These are phyloP conservation scores for Lepidocyrtinus sp. DNA, from an alignment of 2,888 invertebrate species.

Conservation along the genomic window DNA sequence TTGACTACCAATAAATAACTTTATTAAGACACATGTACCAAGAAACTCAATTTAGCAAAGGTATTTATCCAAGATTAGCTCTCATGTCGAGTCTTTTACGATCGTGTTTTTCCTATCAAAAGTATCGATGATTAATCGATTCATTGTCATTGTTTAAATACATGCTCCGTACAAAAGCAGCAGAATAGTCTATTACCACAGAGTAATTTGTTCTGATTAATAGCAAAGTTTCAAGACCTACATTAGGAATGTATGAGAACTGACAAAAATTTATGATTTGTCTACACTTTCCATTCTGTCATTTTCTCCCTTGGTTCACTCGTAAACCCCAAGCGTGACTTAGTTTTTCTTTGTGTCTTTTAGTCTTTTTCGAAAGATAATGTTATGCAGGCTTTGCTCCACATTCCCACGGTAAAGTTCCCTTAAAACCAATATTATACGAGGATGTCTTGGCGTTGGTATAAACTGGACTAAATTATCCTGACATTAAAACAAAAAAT, in stretches of 20 bases:
- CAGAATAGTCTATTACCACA: neutral
- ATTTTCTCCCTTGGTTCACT: neutral
- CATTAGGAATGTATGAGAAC: slow-evolving; percentile 33
- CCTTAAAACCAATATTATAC: no score
- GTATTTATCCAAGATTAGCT: neutral
- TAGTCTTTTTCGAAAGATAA: neutral
- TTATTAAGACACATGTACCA: no score
- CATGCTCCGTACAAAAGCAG: neutral
- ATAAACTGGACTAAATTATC: slow-evolving; percentile 49
- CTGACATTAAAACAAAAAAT: slow-evolving; percentile 50
- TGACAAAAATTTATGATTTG: slow-evolving; percentile 31
- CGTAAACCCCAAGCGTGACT: slow-evolving; percentile 2
- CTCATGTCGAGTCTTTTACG: neutral
- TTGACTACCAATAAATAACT: no score
- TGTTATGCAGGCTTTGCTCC: slow-evolving; percentile 21
- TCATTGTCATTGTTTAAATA: slow-evolving; percentile 5
- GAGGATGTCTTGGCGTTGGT: neutral
- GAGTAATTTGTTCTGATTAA: slow-evolving; percentile 8
- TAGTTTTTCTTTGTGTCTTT: neutral
- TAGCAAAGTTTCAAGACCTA: slow-evolving; percentile 16
- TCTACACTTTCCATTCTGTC: slow-evolving; percentile 34
- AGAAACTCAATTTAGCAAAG: slow-evolving; percentile 7
- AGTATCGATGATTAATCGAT: slow-evolving; percentile 18
- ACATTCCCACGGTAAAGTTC: slow-evolving; percentile 49
- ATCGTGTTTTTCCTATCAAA: neutral